Evolutionary conservation across 2,888 invertebrate species (phyloP).

Genomic region (Eupithecia dodoneata): DNA sequence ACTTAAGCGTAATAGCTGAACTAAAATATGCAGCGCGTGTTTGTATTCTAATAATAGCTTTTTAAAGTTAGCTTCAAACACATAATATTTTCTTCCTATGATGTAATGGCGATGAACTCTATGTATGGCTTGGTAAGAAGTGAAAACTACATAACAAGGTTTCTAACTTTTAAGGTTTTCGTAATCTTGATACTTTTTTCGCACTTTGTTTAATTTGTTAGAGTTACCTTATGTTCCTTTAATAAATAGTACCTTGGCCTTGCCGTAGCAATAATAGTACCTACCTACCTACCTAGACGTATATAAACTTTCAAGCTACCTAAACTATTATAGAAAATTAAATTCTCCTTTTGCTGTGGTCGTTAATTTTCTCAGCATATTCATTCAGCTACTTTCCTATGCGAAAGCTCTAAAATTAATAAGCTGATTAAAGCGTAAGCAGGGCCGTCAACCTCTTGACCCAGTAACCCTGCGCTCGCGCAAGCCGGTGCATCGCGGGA

Average conservation of each 20-base stretch:
- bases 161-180: not conserved
- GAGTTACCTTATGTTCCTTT: not conserved
- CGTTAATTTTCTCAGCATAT: not conserved
- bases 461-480: conserved; percentile 69
- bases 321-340: not conserved
- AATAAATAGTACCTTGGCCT: not conserved
- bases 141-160: not conserved
- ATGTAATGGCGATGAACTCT: conserved; percentile 17
- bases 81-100: conserved; percentile 29
- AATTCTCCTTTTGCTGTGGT: not conserved
- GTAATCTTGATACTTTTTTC: not conserved
- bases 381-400: conserved; percentile 33
- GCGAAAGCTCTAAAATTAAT: conserved; percentile 43
- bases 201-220: not conserved
- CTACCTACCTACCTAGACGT: not conserved
- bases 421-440: conserved; percentile 50
- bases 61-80: conserved; percentile 25
- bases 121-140: not conserved
- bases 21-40: conserved; percentile 39
- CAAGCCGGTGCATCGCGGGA: conserved; percentile 63
- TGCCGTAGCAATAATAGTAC: not conserved
- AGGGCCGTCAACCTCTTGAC: conserved; percentile 66
- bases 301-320: not conserved
- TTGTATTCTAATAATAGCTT: conserved; percentile 38
- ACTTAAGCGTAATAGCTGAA: conserved; percentile 40